Percentiles rank a stretch among this genome's conserved stretches.
Conservation (phyloP, 2,797 vertebrate genomes). For the Hybognathus amarus region DNA sequence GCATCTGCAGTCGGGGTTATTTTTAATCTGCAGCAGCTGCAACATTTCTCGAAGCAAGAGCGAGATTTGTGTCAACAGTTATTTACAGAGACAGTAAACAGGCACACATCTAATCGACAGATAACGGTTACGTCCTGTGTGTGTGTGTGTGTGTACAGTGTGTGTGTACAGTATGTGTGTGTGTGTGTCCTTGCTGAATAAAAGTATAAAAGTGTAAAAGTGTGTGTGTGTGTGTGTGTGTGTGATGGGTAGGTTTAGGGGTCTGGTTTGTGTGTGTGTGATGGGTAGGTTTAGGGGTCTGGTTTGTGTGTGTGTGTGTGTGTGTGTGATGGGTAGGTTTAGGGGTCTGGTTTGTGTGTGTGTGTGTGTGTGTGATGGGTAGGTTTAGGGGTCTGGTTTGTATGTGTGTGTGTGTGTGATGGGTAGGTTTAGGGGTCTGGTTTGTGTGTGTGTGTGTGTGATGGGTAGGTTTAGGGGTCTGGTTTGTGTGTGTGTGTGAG, state of each 20-base stretch:
- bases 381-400: neutral
- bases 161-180: slow-evolving; percentile 5
- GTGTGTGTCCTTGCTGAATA: neutral
- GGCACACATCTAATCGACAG: slow-evolving; percentile 22
- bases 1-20: slow-evolving; percentile 73
- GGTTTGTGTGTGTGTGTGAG: neutral
- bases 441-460: neutral
- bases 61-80: slow-evolving; percentile 70
- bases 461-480: too few relatives aligned
- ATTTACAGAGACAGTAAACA: slow-evolving; percentile 70
- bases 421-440: too few relatives aligned
- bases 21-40: slow-evolving; percentile 76
- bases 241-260: neutral
- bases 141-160: slow-evolving; percentile 4
- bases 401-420: slow-evolving; percentile 6
- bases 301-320: neutral
- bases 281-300: too few relatives aligned
- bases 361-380: neutral
- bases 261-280: neutral
- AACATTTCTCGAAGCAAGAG: slow-evolving; percentile 65
- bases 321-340: neutral
- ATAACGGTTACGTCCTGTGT: neutral
- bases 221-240: too few relatives aligned
- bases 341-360: neutral
- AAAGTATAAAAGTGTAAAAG: too few relatives aligned